These are phyloP conservation scores for Mionectes macconnelli DNA, from an alignment of 2,113 vertebrate species.

Conservation along the genomic window DNA sequence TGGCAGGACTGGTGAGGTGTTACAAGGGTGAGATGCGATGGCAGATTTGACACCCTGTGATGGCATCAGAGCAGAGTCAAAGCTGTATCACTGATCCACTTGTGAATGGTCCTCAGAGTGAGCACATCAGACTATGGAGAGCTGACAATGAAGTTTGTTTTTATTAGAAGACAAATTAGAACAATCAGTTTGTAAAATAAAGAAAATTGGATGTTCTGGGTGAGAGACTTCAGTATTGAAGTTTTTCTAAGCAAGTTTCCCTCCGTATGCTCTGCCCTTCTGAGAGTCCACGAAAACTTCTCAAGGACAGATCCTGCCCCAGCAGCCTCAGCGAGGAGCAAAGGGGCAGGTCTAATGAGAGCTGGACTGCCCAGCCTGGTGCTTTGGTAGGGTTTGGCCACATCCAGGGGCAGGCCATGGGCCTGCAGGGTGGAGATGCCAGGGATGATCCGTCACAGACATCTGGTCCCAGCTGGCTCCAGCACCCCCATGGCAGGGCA, in stretches of 20 bases:
- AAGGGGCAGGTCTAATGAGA: neutral
- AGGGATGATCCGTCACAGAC: rapidly evolving
- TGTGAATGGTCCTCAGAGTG: neutral
- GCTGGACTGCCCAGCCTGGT: no score
- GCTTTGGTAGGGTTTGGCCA: neutral
- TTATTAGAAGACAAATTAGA: slow-evolving; percentile 13
- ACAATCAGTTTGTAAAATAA: neutral
- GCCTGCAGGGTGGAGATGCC: neutral
- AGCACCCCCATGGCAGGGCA: neutral
- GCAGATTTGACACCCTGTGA: neutral
- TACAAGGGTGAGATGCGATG: neutral
- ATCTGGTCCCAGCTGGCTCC: neutral
- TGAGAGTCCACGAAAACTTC: neutral
- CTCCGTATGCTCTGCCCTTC: neutral
- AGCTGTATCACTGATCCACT: neutral
- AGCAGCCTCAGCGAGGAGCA: neutral
- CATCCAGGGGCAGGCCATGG: rapidly evolving
- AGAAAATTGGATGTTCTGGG: slow-evolving; percentile 14
- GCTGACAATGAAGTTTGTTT: neutral
- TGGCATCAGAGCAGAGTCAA: neutral
- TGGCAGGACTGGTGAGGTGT: neutral
- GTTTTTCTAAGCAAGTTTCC: neutral
- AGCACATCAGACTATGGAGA: neutral
- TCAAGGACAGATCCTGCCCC: neutral
- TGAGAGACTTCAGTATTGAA: neutral